Evolutionary conservation across 2,888 invertebrate species (phyloP).

Genomic region (Sminthurinus aureus): DNA sequence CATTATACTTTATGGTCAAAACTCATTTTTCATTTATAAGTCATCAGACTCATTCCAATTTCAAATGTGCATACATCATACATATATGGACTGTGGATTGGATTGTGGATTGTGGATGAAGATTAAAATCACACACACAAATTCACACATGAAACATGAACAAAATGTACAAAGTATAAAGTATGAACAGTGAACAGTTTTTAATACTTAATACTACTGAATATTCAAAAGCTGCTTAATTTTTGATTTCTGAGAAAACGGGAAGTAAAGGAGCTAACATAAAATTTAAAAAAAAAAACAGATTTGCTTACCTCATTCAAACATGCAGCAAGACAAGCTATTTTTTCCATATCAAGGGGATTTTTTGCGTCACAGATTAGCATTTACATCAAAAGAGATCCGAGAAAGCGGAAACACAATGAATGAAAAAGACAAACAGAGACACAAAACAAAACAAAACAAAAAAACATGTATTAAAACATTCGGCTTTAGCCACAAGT

Average conservation of each 20-base stretch:
- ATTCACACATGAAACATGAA: too few relatives aligned
- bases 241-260: too few relatives aligned
- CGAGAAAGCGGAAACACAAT: too few relatives aligned
- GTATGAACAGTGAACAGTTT: neutral
- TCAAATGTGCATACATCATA: neutral
- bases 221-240: neutral
- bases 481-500: too few relatives aligned
- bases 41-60: neutral
- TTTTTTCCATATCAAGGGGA: neutral
- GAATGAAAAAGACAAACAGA: neutral
- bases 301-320: conserved; percentile 77
- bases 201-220: neutral
- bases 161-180: too few relatives aligned
- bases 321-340: conserved; percentile 87
- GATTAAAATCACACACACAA: too few relatives aligned
- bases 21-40: too few relatives aligned
- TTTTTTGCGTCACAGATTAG: neutral
- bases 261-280: too few relatives aligned
- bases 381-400: neutral
- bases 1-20: too few relatives aligned
- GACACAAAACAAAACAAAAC: neutral
- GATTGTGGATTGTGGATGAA: neutral
- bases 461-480: neutral
- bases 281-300: too few relatives aligned
- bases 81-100: neutral